These are phyloP conservation scores for Xiphorhynchus erythropygius DNA, from an alignment of 2,797 vertebrate genomes.

Conservation along the genomic window DNA sequence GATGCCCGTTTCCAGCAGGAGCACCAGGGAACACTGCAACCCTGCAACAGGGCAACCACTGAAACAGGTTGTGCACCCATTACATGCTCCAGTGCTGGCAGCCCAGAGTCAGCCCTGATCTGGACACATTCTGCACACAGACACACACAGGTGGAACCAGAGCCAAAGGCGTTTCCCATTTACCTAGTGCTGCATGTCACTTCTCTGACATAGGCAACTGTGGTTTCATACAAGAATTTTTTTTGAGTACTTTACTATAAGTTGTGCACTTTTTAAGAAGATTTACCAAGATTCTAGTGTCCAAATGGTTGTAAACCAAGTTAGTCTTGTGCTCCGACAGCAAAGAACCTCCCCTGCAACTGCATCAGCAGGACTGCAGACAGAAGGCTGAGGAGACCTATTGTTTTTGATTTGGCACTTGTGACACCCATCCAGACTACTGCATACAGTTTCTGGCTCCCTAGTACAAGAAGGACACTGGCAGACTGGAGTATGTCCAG, in stretches of 20 bases:
- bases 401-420: not conserved
- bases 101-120: not conserved
- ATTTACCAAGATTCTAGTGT: not conserved
- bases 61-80: not conserved
- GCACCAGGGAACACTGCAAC: not conserved
- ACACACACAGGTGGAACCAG: fast-evolving
- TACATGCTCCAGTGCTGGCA: fast-evolving
- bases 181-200: not conserved
- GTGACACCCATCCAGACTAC: not conserved
- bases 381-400: not conserved
- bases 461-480: not conserved
- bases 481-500: not conserved
- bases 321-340: not conserved
- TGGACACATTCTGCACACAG: fast-evolving
- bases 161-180: not conserved
- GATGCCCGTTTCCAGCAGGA: fast-evolving
- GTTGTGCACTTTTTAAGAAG: not conserved
- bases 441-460: not conserved
- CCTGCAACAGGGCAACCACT: fast-evolving
- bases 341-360: not conserved
- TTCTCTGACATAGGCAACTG: not conserved
- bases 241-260: not conserved
- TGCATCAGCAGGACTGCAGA: not conserved
- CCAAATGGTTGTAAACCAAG: not conserved
- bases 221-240: not conserved